Evolutionary conservation across 2,888 invertebrate species (phyloP), one percentile per base, ranked within the genome.

Genomic region (Tolmerus cingulatus): DNA sequence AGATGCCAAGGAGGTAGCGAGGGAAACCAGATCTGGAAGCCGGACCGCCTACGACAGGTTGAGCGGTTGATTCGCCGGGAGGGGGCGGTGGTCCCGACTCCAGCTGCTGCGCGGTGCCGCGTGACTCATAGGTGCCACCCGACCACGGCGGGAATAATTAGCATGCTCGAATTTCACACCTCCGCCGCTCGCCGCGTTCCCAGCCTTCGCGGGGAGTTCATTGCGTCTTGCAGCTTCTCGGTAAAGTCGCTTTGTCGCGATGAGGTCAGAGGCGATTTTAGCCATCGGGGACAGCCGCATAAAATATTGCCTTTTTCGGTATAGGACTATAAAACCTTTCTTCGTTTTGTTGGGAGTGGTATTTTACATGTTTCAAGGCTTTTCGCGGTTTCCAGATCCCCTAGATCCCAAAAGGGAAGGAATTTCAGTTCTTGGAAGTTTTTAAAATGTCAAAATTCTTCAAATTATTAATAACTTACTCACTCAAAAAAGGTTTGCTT

Each of bases 101-200:
- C 66, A 66, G 66, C 66, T 66, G 66, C 66, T 27, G 23, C 2
- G 12, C 4, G 66, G 12, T 66, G 23, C 27, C 19, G 16, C 16
- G 43, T 78, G 78, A 78, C 78, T 78, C 78, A 78, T 43, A 40
- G 78, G 43, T 40, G 78, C 43, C 46, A 43, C 78, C 66, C 66
- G 66, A 23, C 23, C 37, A 40, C 78, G 43, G 78, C 14, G n/a
- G 78, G 12, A 40, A 37, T 78, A 78, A 78, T 78, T 78, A 78
- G 78, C 78, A 46, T 78, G 23, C 76, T 78, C 78, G n/a, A 43
- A n/a, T 78, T 78, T 43, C 43, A 76, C 76, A 43, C 78, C 78
- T 46, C 12, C 66, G 27, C 27, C 66, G 66, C 66, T 27, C 27
- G 23, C 7, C 30, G 16, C 37, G 16, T 19, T 78, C 40, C 27